These are phyloP conservation scores for Drosophila picticornis DNA, from an alignment of 2,888 invertebrate species.

Conservation along the genomic window DNA sequence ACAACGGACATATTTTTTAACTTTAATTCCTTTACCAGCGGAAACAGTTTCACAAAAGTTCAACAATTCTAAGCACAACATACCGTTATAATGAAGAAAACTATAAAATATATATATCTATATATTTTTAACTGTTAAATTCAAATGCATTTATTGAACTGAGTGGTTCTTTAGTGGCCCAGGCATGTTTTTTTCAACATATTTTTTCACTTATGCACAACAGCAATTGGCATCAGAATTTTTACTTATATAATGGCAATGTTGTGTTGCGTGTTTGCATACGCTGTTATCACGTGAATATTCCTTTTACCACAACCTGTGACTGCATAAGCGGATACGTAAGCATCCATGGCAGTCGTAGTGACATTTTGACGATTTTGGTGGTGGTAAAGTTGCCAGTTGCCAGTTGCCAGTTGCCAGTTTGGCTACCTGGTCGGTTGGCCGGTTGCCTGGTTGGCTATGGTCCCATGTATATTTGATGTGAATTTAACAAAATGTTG, in stretches of 20 bases:
- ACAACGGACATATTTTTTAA: not conserved
- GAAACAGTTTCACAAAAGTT: no score
- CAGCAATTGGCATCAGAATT: conserved; percentile 22
- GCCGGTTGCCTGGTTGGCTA: not conserved
- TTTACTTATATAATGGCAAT: conserved; percentile 73
- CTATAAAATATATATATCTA: not conserved
- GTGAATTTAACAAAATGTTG: conserved; percentile 73
- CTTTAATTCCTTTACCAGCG: not conserved
- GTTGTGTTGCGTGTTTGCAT: conserved; percentile 58
- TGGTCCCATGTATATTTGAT: conserved; percentile 66
- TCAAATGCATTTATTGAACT: not conserved
- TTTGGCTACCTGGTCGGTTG: not conserved
- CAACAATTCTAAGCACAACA: not conserved
- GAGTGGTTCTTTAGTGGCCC: not conserved
- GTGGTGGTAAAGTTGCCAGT: conserved; percentile 17
- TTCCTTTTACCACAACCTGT: not conserved
- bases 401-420: conserved; percentile 28
- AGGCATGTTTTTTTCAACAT: not conserved
- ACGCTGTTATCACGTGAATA: conserved; percentile 46
- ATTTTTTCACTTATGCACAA: conserved; percentile 13
- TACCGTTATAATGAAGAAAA: not conserved
- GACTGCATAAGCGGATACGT: conserved; percentile 51
- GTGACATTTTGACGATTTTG: conserved; percentile 67
- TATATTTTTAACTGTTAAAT: not conserved
- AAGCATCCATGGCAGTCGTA: conserved; percentile 42